Evolutionary conservation across 2,113 vertebrate genomes (phyloP), one percentile per base, ranked within the genome.

Genomic region (Myrmecobius fasciatus): DNA sequence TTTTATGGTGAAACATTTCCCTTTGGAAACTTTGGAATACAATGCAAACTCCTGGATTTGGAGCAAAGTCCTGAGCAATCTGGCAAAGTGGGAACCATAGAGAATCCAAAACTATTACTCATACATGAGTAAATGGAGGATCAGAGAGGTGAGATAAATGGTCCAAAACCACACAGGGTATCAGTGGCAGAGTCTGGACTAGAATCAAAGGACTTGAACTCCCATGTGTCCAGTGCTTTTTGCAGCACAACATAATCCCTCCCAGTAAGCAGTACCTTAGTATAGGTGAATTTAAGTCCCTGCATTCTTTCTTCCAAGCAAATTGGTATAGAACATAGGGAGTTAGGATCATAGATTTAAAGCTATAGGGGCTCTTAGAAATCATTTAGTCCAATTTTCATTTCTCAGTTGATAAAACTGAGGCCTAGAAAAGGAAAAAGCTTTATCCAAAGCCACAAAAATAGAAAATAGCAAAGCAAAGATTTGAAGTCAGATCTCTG

Each of bases 401-500:
- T 88, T 97, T 95, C n/a, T 93, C 6, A 93, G 8, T 9, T 0
- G n/a, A 92, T 91, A 49, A 91, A 96, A 93, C 0, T 0, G 28
- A 92, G 8, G 7, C 60, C 52, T 26, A 2, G 31, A 83, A 92
- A 93, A 48, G 20, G 36, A 2, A 92, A 91, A 36, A n/a, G 48
- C 48, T 46, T 60, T 26, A 36, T 10, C 3, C 4, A n/a, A 0
- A 49, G 93, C 60, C 52, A n/a, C 22, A 92, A 56, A 46, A 90
- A 53, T 92, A 94, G 46, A 75, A 90, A 95, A 56, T 0, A 4
- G 51, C 31, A 92, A 93, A 95, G 25, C 52, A 54, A 91, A 53
- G 60, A 96, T 96, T 90, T 89, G 51, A 91, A 91, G 5, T 88
- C 89, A 91, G 48, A 54, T 89, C 93, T 94, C 96, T 96, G 53